Conservation (phyloP, 1,140 invertebrate species). For the Apis cerana region DNA sequence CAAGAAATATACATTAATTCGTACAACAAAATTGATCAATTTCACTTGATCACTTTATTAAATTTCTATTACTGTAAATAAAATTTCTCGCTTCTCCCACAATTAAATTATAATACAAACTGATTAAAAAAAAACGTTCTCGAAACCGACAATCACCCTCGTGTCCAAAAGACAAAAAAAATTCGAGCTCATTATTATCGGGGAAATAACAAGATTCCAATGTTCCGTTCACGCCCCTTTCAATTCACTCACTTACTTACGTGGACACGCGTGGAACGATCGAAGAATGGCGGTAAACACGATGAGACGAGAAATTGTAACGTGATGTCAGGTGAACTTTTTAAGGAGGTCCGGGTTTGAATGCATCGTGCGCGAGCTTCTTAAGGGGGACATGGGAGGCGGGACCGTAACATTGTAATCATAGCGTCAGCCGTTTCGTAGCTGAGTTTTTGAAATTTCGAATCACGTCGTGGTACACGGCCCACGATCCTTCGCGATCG, state of each 20-base stretch:
- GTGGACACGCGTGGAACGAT: background rate
- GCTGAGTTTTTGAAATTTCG: conserved; percentile 19
- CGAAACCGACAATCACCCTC: too few relatives aligned
- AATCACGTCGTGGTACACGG: conserved; percentile 15
- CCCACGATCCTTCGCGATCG: background rate
- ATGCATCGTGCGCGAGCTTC: conserved; percentile 2
- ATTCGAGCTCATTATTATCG: too few relatives aligned
- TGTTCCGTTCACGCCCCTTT: background rate
- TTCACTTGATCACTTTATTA: too few relatives aligned
- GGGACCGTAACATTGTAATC: conserved; percentile 25
- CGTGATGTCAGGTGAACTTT: conserved; percentile 3
- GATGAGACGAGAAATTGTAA: conserved; percentile 10
- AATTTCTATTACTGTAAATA: too few relatives aligned
- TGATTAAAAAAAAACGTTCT: too few relatives aligned
- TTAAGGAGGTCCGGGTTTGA: background rate
- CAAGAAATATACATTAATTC: too few relatives aligned
- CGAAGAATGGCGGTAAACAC: background rate
- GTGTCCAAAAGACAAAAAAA: too few relatives aligned
- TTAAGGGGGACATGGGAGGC: background rate
- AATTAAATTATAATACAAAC: too few relatives aligned
- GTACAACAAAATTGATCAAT: too few relatives aligned
- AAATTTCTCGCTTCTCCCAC: too few relatives aligned
- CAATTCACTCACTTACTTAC: background rate
- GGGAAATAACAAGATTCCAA: background rate
- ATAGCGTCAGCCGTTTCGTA: conserved; percentile 2